A percentile compares a stretch with the other conserved stretches of the same genome.
Evolutionary conservation across 2,113 vertebrate genomes (phyloP).

Genomic region (Loxodonta africana): DNA sequence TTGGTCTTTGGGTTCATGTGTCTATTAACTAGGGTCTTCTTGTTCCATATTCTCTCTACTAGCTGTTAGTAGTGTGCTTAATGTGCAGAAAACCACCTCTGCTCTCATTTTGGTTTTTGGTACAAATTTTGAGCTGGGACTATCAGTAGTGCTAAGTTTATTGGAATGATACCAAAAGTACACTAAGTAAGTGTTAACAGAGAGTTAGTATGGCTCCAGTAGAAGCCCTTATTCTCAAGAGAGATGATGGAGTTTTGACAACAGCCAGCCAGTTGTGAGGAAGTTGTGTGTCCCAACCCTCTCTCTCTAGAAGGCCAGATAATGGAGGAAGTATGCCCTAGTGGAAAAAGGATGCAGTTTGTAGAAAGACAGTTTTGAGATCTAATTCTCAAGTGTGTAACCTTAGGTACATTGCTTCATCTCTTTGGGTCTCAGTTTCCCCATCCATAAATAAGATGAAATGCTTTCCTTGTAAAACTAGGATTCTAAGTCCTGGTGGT

Average conservation of each 20-base stretch:
- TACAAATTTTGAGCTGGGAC: neutral
- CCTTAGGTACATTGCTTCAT: neutral
- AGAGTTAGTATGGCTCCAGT: neutral
- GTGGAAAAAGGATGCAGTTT: neutral
- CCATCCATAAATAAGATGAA: neutral
- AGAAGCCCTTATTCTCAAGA: neutral
- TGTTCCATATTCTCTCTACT: neutral
- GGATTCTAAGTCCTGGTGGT: neutral
- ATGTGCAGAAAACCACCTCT: neutral
- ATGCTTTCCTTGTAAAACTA: neutral
- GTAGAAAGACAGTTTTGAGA: neutral
- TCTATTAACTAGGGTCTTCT: neutral
- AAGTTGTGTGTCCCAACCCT: neutral
- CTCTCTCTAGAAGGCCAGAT: neutral
- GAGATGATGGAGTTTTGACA: neutral
- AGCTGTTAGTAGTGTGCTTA: neutral
- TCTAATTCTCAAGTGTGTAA: neutral
- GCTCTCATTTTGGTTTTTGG: neutral
- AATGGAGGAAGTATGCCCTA: neutral
- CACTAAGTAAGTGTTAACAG: neutral
- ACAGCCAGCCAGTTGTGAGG: neutral
- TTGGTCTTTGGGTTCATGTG: neutral
- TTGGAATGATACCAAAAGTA: neutral
- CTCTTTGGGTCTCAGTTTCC: neutral
- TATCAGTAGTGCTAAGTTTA: neutral